These are phyloP conservation scores for Semibalanus balanoides DNA, from an alignment of 1,140 invertebrate genomes.

Conservation along the genomic window DNA sequence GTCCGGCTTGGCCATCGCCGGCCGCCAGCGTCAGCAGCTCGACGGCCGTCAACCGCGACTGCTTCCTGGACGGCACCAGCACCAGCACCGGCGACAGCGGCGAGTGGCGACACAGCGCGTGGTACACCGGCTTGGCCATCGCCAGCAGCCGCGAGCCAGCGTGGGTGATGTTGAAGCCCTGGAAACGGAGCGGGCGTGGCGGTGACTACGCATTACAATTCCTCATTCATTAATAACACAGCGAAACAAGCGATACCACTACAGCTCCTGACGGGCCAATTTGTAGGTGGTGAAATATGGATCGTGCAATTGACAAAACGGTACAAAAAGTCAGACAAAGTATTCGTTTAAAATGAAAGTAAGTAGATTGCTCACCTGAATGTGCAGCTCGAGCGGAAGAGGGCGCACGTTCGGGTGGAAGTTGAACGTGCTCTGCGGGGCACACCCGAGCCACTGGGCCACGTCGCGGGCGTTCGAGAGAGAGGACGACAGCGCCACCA, in stretches of 20 bases:
- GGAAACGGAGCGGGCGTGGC: slow-evolving; percentile 12
- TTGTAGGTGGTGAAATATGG: too few relatives aligned
- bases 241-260: too few relatives aligned
- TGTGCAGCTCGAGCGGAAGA: slow-evolving; percentile 84
- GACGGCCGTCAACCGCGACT: slow-evolving; percentile 83
- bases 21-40: slow-evolving; percentile 87
- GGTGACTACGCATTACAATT: too few relatives aligned
- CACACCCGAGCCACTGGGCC: slow-evolving; percentile 91
- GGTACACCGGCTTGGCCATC: slow-evolving; percentile 96
- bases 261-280: too few relatives aligned
- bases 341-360: too few relatives aligned
- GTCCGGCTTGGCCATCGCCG: slow-evolving; percentile 63
- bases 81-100: slow-evolving; percentile 79
- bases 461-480: slow-evolving; percentile 90
- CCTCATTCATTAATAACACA: too few relatives aligned
- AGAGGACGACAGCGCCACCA: slow-evolving; percentile 88
- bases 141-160: slow-evolving; percentile 86
- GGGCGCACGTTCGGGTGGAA: slow-evolving; percentile 96
- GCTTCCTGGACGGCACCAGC: slow-evolving; percentile 91
- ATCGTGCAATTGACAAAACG: too few relatives aligned
- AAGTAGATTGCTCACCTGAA: slow-evolving; percentile 76
- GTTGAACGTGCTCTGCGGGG: slow-evolving; percentile 85
- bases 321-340: too few relatives aligned
- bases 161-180: slow-evolving; percentile 95
- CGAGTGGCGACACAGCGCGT: slow-evolving; percentile 76